These are phyloP conservation scores for Cantharis flavilabris DNA, from an alignment of 2,888 invertebrate genomes.

Conservation along the genomic window DNA sequence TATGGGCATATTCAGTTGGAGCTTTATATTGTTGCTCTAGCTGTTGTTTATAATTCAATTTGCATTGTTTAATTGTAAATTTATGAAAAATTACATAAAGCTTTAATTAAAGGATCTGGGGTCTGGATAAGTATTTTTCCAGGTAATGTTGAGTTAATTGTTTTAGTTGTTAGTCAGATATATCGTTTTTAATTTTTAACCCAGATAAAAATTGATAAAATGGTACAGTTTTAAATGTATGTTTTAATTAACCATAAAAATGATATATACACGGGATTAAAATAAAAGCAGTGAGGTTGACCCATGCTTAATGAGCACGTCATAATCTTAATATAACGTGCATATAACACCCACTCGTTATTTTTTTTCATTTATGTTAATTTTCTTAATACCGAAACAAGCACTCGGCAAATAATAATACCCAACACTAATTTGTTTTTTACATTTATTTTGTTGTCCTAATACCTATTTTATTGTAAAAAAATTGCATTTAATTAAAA, in stretches of 20 bases:
- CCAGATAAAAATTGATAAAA: conserved; percentile 27
- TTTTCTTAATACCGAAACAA: conserved; percentile 19
- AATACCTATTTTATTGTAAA: neutral
- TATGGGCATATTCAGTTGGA: neutral
- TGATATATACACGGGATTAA: conserved; percentile 25
- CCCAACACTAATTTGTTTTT: neutral
- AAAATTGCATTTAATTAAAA: neutral
- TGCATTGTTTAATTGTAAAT: neutral
- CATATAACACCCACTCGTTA: conserved; percentile 15
- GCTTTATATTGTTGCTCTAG: neutral
- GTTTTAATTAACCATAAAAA: conserved; percentile 29
- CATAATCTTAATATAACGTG: conserved; percentile 24
- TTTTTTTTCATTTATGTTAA: conserved; percentile 20
- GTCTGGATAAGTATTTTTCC: neutral
- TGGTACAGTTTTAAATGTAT: conserved; percentile 21
- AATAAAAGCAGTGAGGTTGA: conserved; percentile 25
- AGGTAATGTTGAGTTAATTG: neutral
- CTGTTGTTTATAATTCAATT: neutral
- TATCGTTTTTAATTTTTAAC: conserved; percentile 10
- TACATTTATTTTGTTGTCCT: neutral
- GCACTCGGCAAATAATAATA: conserved; percentile 20
- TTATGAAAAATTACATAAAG: neutral
- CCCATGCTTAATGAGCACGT: conserved; percentile 27
- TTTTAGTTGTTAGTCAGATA: conserved; percentile 2
- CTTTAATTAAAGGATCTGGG: neutral